Evolutionary conservation across 2,113 vertebrate genomes (phyloP).

Genomic region (Cavia aperea): DNA sequence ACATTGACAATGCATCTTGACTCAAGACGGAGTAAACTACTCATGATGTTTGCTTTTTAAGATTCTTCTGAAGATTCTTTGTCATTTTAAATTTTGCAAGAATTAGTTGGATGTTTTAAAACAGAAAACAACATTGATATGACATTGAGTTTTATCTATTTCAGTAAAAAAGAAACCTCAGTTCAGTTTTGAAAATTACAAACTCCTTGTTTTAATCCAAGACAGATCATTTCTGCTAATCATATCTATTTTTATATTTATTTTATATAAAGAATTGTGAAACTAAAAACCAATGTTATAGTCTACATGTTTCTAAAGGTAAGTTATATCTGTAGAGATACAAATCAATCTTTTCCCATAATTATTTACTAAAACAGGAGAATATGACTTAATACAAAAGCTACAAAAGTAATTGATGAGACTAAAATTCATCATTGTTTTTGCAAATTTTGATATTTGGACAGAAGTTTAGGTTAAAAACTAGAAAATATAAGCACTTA

Average conservation of each 20-base stretch:
- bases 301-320: neutral
- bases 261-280: neutral
- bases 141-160: slow-evolving; percentile 11
- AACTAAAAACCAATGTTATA: neutral
- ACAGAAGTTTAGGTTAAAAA: neutral
- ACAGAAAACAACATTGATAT: neutral
- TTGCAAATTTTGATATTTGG: neutral
- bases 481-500: neutral
- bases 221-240: neutral
- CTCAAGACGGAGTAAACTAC: neutral
- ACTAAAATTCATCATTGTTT: neutral
- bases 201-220: neutral
- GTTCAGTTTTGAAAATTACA: neutral
- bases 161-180: neutral
- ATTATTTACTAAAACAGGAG: neutral
- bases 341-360: neutral
- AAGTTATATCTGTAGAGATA: neutral
- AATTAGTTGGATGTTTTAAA: slow-evolving; percentile 4
- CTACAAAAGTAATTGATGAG: neutral
- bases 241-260: neutral
- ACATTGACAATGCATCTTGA: slow-evolving; percentile 37
- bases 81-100: neutral
- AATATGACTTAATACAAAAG: neutral
- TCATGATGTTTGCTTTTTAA: neutral
- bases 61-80: neutral